Evolutionary conservation across 2,888 invertebrate species (phyloP).

Genomic region (Metallyticus violacea): DNA sequence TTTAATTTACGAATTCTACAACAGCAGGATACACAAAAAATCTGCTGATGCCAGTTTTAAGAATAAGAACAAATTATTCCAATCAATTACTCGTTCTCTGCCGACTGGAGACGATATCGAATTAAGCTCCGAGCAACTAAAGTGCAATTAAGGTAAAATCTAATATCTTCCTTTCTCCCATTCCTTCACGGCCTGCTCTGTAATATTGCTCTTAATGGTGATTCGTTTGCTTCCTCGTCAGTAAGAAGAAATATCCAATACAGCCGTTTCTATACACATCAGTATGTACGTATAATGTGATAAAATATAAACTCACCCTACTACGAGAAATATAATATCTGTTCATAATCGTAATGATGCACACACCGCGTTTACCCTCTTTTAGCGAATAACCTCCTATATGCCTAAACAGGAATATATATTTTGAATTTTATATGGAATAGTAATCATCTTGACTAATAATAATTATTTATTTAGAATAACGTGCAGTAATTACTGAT

Average conservation of each 20-base stretch:
- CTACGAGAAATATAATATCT: too few species aligned
- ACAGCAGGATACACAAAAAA: not conserved
- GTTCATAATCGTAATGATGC: too few species aligned
- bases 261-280: not conserved
- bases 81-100: not conserved
- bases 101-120: not conserved
- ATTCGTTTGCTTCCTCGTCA: not conserved
- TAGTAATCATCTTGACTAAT: too few species aligned
- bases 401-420: too few species aligned
- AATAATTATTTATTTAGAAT: too few species aligned
- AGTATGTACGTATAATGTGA: too few species aligned
- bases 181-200: not conserved
- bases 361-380: too few species aligned
- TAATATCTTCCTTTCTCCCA: not conserved
- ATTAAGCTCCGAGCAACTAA: not conserved
- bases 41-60: conserved; percentile 6
- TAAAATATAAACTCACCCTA: too few species aligned
- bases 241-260: not conserved
- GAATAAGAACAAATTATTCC: conserved; percentile 4
- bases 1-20: not conserved
- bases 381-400: too few species aligned
- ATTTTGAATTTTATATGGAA: too few species aligned
- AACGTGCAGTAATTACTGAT: too few species aligned
- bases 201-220: not conserved
- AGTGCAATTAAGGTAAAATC: conserved; percentile 13